Conservation (phyloP, 2,888 invertebrate genomes). For the Melieria crassipennis region DNA sequence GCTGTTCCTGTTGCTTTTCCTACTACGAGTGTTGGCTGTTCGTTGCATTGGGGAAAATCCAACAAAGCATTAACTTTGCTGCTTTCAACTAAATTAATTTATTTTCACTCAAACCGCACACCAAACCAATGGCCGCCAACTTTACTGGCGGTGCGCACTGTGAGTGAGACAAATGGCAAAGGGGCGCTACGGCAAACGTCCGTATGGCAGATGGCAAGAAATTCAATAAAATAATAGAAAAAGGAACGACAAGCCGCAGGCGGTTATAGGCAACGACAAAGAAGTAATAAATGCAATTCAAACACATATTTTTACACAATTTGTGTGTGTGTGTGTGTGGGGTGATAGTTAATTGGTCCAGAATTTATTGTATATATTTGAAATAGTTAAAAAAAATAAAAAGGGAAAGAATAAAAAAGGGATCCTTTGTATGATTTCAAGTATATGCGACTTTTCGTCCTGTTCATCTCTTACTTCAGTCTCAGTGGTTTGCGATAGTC, state of each 20-base stretch:
- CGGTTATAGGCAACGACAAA: slow-evolving; percentile 2
- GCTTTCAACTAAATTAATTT: slow-evolving; percentile 64
- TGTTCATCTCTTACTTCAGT: too few relatives aligned
- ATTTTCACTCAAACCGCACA: slow-evolving; percentile 52
- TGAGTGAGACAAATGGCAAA: neutral
- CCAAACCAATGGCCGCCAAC: slow-evolving; percentile 29
- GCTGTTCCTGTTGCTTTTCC: neutral
- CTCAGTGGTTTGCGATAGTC: too few relatives aligned
- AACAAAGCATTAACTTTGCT: slow-evolving; percentile 61
- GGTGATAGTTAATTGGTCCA: too few relatives aligned
- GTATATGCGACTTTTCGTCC: too few relatives aligned
- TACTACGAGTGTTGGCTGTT: neutral
- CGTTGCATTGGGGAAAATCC: slow-evolving; percentile 42
- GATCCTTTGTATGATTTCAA: too few relatives aligned
- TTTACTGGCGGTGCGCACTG: neutral
- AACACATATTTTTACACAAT: slow-evolving; percentile 27
- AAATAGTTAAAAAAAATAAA: too few relatives aligned
- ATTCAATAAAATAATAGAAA: slow-evolving; percentile 44
- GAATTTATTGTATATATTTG: too few relatives aligned
- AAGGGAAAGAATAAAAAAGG: too few relatives aligned
- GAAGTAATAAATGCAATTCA: slow-evolving; percentile 31
- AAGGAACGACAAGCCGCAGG: slow-evolving; percentile 38
- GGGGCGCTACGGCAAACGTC: slow-evolving; percentile 5
- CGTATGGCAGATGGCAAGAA: too few relatives aligned
- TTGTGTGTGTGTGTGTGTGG: too few relatives aligned